Base-by-base conservation (phyloP, 2,113 vertebrate genomes). In the Azemiops feae region DNA sequence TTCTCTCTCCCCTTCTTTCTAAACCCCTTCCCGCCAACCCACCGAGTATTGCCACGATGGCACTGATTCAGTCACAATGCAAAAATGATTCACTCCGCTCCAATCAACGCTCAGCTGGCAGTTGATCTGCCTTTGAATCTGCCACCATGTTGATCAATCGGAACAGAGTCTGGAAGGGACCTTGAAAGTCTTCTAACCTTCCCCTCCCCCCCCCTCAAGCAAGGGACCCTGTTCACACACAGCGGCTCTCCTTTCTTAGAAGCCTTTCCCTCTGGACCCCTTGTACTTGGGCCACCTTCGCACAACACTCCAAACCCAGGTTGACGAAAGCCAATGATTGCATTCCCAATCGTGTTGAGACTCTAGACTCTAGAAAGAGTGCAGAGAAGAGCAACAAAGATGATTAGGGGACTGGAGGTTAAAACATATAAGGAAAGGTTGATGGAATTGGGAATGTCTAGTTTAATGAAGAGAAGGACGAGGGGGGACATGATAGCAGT, bases 11-110 rank as follows among this genome's bases (percentile, higher is more conserved):
- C 43, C 52, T 16, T 3, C 8, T 22, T 11, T n/a, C 30, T 69
- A 69, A 69, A 12, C 30, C 30, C 30, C 14, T n/a, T 2, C 85
- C 43, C 8, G 18, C 55, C 43, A 93, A 93, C 95, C 96, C 95
- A 95, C 94, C 92, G 95, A 89, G 95, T 94, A 93, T 39, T 95
- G 95, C 11, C 25, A 91, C 64, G 55, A 94, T 54, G 57, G 86
- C 69, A 85, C 16, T 85, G 88, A 89, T 54, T 89, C 92, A 30
- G n/a, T 88, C 91, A 88, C 50, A 45, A 30, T 30, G 57, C 47
- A 0, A 11, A 3, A 7, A 43, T 81, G 91, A 92, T 92, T 81
- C 91, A 58, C 12, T 50, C 30, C 25, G 1, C 9, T 27, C 43
- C 57, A 30, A 39, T 89, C 55, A 16, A 39, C 30, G 30, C 39